Conservation (phyloP, 92 coral and sea anemone species). For the Metridium senile region DNA sequence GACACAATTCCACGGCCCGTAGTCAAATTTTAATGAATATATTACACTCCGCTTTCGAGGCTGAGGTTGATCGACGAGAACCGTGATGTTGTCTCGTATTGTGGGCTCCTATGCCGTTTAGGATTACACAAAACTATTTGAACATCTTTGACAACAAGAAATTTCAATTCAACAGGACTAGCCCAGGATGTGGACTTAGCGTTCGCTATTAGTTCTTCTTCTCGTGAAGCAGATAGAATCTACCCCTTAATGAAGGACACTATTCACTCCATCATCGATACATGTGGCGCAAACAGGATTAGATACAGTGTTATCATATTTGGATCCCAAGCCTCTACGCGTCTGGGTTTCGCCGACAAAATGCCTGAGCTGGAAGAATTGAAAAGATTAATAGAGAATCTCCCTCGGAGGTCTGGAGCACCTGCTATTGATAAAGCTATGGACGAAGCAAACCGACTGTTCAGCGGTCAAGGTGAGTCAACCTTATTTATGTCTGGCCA, state of each 20-base stretch:
- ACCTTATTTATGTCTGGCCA: not conserved
- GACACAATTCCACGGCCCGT: too few species aligned
- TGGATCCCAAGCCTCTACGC: slow-evolving; percentile 40
- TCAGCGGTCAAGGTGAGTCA: slow-evolving; percentile 29
- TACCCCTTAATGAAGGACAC: slow-evolving; percentile 72
- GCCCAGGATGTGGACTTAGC: slow-evolving; percentile 65
- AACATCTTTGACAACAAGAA: not conserved
- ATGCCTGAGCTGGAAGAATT: slow-evolving; percentile 46
- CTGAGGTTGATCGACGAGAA: too few species aligned
- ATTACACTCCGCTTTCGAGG: too few species aligned
- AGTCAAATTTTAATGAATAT: too few species aligned
- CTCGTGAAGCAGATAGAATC: slow-evolving; percentile 53
- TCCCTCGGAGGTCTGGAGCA: slow-evolving; percentile 24
- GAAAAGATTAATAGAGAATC: slow-evolving; percentile 31
- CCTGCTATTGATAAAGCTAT: slow-evolving; percentile 44
- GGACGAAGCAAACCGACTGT: slow-evolving; percentile 27
- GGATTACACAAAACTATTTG: not conserved
- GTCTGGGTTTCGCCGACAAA: slow-evolving; percentile 34
- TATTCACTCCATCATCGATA: slow-evolving; percentile 53
- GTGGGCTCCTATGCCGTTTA: not conserved
- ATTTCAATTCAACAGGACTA: not conserved
- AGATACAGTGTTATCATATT: slow-evolving; percentile 67
- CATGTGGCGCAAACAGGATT: slow-evolving; percentile 62
- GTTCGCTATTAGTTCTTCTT: slow-evolving; percentile 75
- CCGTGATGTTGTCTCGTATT: too few species aligned